Evolutionary conservation across 2,797 vertebrate species (phyloP).

Genomic region (Gallinago nigripennis): DNA sequence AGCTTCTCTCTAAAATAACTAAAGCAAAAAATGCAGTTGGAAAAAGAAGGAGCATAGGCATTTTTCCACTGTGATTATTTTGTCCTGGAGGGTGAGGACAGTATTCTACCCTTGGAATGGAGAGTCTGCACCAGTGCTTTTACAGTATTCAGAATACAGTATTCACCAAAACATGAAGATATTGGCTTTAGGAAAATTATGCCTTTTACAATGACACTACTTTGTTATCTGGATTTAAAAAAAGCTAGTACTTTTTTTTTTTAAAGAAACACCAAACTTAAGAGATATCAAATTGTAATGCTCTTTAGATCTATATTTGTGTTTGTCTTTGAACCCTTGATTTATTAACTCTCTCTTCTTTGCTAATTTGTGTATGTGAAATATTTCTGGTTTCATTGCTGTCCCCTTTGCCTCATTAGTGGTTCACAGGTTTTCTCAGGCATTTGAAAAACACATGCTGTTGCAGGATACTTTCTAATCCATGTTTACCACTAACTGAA

Average conservation of each 20-base stretch:
- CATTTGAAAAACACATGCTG: neutral
- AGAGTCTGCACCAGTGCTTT: neutral
- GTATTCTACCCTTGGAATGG: neutral
- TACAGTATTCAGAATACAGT: neutral
- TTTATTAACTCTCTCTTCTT: neutral
- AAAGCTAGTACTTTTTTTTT: neutral
- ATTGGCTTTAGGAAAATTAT: neutral
- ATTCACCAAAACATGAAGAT: neutral
- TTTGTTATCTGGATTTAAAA: neutral
- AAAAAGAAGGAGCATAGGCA: neutral
- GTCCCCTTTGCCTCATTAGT: neutral
- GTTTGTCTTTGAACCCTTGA: neutral
- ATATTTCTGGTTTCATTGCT: neutral
- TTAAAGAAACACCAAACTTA: neutral
- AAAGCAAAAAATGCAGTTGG: neutral
- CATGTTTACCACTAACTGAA: slow-evolving; percentile 44
- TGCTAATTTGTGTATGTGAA: neutral
- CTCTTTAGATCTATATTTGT: neutral
- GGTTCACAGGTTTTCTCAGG: slow-evolving; percentile 14
- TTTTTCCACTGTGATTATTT: neutral
- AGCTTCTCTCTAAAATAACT: neutral
- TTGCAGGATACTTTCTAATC: slow-evolving; percentile 33
- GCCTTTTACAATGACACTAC: neutral
- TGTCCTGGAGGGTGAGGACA: neutral
- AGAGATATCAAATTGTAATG: neutral